Evolutionary conservation across 1,140 invertebrate species (phyloP).

Genomic region (Bombus breviceps): DNA sequence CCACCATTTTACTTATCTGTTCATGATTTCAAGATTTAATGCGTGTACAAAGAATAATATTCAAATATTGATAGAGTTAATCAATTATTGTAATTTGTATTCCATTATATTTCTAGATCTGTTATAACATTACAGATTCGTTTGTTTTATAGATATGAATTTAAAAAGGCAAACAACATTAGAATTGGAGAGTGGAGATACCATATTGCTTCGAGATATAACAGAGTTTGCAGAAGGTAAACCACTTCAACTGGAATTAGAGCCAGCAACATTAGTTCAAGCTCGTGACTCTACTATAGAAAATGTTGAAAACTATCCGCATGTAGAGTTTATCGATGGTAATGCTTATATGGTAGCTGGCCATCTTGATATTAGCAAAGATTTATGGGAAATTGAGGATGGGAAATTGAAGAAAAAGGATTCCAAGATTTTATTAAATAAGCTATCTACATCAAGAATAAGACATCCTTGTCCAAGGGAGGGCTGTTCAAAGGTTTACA

Average conservation of each 20-base stretch:
- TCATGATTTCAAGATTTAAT: neutral
- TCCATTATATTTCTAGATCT: neutral
- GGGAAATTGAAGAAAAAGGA: constrained; percentile 70
- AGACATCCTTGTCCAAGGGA: constrained; percentile 81
- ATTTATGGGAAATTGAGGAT: constrained; percentile 71
- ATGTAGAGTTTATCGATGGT: constrained; percentile 74
- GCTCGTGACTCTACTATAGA: constrained; percentile 52
- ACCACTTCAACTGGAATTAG: constrained; percentile 71
- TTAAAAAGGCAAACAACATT: constrained; percentile 57
- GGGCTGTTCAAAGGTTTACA: constrained; percentile 83
- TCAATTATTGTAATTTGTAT: neutral
- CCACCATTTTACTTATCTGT: neutral
- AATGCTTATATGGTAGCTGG: constrained; percentile 74
- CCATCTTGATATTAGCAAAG: constrained; percentile 63
- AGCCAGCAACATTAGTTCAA: constrained; percentile 64
- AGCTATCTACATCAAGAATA: constrained; percentile 65
- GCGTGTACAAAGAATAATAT: neutral
- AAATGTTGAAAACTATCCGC: constrained; percentile 65
- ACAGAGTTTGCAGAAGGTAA: constrained; percentile 69
- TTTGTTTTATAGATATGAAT: constrained; percentile 56
- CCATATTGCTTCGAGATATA: constrained; percentile 71
- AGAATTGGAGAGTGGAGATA: constrained; percentile 64
- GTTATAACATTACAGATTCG: neutral
- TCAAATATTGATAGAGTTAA: neutral
- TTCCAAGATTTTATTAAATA: constrained; percentile 65